Percentiles rank a stretch among this genome's conserved stretches.
These are phyloP conservation scores for Zapus hudsonius DNA, from an alignment of 2,113 vertebrate species.

Conservation along the genomic window DNA sequence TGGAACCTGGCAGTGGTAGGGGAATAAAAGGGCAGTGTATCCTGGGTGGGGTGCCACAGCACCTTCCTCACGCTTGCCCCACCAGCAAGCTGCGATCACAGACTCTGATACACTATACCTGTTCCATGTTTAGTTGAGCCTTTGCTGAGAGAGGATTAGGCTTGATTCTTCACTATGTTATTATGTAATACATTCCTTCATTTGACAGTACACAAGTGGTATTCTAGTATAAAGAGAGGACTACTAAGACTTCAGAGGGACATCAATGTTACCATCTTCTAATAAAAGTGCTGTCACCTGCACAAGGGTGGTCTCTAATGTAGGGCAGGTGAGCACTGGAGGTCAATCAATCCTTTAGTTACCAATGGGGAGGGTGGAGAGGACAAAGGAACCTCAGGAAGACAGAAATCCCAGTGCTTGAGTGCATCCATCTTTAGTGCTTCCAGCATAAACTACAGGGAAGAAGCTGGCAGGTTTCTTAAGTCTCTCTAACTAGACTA, in stretches of 20 bases:
- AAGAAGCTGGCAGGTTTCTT: background rate
- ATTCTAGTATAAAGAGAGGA: background rate
- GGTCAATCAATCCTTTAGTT: conserved; percentile 47
- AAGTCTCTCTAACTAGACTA: conserved; percentile 44
- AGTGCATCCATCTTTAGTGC: conserved; percentile 22
- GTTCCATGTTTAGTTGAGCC: background rate
- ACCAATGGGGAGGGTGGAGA: background rate
- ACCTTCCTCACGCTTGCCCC: background rate
- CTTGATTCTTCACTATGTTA: background rate
- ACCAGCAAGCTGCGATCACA: background rate
- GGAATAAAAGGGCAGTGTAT: background rate
- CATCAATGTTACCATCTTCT: conserved; percentile 22
- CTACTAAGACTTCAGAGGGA: conserved; percentile 56
- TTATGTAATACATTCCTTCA: conserved; percentile 40
- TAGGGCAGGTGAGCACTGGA: conserved; percentile 33
- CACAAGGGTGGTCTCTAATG: conserved; percentile 61
- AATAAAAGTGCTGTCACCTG: conserved; percentile 16
- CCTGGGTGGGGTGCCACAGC: background rate
- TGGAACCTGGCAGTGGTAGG: background rate
- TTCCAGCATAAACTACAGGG: background rate
- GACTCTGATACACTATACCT: background rate
- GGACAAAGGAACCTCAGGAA: background rate
- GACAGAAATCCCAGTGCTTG: background rate
- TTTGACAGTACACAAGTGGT: conserved; percentile 15
- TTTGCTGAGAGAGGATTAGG: conserved; percentile 48